Conservation (phyloP, 2,888 invertebrate species). For the Pegoplata infirma region DNA sequence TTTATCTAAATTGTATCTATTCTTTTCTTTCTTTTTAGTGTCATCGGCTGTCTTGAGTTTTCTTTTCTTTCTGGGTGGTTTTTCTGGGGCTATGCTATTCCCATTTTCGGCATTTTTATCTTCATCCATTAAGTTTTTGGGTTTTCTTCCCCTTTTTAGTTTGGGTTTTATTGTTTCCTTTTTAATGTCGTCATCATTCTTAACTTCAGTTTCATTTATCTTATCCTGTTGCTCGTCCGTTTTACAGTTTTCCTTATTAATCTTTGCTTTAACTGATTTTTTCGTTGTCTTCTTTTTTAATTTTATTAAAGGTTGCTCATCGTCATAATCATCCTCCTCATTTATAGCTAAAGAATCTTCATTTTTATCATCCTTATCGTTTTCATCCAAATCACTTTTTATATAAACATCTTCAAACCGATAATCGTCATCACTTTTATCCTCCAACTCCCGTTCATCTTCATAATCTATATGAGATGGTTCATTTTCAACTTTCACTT, state of each 20-base stretch:
- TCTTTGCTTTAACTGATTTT: neutral
- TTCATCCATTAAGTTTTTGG: slow-evolving; percentile 10
- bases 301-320: neutral
- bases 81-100: neutral
- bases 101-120: neutral
- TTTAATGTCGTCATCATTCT: neutral
- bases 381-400: neutral
- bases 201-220: neutral
- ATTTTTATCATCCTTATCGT: too few species aligned
- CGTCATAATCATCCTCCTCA: neutral
- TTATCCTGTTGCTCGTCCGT: neutral
- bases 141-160: slow-evolving; percentile 22
- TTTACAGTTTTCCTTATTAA: neutral
- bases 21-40: neutral
- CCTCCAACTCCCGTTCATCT: neutral
- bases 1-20: slow-evolving; percentile 18
- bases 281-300: neutral
- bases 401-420: neutral
- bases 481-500: slow-evolving; percentile 36
- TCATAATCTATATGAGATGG: neutral
- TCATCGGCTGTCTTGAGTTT: slow-evolving; percentile 15
- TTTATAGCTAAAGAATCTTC: neutral
- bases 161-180: too few species aligned
- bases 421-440: slow-evolving; percentile 20
- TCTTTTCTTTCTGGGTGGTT: slow-evolving; percentile 11